phyloP scores from a whole-genome alignment of 2,797 vertebrate species.

The Xenops minutus region DNA sequence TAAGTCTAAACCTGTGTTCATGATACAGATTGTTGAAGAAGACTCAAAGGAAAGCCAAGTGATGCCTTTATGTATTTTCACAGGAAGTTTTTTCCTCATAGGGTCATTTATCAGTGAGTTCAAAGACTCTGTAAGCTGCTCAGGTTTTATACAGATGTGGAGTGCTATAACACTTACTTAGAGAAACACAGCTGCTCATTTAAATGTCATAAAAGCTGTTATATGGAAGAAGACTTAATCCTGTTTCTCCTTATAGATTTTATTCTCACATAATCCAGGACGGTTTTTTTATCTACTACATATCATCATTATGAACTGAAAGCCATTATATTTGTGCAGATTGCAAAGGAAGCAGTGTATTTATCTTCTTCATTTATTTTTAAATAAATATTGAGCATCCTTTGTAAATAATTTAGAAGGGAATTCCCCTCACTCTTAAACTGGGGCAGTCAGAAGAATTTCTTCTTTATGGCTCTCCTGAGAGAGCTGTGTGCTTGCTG shows the following conservation, averaged over 20 bases:
- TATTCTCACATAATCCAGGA: not conserved
- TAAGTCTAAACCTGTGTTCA: not conserved
- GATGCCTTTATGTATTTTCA: not conserved
- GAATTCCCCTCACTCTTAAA: not conserved
- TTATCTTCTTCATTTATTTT: conserved; percentile 35
- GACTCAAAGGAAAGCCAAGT: not conserved
- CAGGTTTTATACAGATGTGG: not conserved
- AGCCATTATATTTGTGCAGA: conserved; percentile 9
- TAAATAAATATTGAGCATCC: conserved; percentile 28
- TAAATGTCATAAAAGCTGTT: not conserved
- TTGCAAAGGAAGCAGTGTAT: not conserved
- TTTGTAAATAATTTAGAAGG: conserved; percentile 8
- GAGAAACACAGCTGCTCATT: not conserved
- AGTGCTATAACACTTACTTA: not conserved
- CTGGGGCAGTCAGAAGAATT: conserved; percentile 8
- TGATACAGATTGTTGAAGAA: not conserved
- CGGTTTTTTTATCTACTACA: not conserved
- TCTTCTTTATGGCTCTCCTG: not conserved
- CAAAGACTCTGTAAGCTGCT: not conserved
- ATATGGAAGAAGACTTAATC: not conserved
- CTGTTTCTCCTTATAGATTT: not conserved
- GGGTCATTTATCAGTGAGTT: not conserved
- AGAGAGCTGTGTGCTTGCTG: not conserved
- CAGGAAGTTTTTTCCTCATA: not conserved
- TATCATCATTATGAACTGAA: not conserved